A percentile compares a stretch with the other conserved stretches of the same genome.
phyloP scores from a whole-genome alignment of 2,888 invertebrate species.

The Sussaba pulchella region DNA sequence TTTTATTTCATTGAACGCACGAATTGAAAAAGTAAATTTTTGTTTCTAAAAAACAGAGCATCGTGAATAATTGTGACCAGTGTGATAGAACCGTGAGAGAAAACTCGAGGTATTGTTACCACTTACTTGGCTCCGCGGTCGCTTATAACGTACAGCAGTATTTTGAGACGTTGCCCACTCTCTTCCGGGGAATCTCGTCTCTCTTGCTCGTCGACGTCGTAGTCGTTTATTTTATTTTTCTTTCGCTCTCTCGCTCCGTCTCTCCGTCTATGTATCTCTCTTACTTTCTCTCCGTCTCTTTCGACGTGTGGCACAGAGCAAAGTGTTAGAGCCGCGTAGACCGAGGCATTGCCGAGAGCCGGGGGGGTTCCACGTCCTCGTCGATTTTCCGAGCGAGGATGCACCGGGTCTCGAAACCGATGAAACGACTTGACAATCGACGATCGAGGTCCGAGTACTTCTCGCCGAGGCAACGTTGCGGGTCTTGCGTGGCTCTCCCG shows the following conservation, averaged over 20 bases:
- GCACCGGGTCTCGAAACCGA: constrained; percentile 33
- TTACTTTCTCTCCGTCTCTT: constrained; percentile 50
- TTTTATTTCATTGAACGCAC: neutral
- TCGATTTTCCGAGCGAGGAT: constrained; percentile 21
- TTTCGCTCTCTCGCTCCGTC: constrained; percentile 7
- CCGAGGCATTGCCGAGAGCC: constrained; percentile 75
- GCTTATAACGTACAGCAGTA: constrained; percentile 71
- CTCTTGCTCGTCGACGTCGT: constrained; percentile 55
- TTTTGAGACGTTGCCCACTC: constrained; percentile 79
- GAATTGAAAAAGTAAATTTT: too few relatives aligned
- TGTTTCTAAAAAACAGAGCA: neutral
- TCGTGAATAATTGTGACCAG: constrained; percentile 10
- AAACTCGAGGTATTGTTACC: constrained; percentile 70
- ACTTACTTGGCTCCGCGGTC: constrained; percentile 77
- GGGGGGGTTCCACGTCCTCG: constrained; percentile 45
- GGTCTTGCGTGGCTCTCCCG: constrained; percentile 47
- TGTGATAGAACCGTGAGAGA: constrained; percentile 53
- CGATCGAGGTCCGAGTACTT: constrained; percentile 42
- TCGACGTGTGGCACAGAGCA: constrained; percentile 72
- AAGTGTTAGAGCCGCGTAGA: constrained; percentile 74
- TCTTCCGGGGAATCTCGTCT: constrained; percentile 76
- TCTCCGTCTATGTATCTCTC: constrained; percentile 31
- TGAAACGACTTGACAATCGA: constrained; percentile 61
- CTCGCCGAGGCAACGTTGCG: constrained; percentile 37
- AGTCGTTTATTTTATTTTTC: constrained; percentile 28